These are phyloP conservation scores for Augiades crinisus DNA, from an alignment of 2,888 invertebrate genomes.

Conservation along the genomic window DNA sequence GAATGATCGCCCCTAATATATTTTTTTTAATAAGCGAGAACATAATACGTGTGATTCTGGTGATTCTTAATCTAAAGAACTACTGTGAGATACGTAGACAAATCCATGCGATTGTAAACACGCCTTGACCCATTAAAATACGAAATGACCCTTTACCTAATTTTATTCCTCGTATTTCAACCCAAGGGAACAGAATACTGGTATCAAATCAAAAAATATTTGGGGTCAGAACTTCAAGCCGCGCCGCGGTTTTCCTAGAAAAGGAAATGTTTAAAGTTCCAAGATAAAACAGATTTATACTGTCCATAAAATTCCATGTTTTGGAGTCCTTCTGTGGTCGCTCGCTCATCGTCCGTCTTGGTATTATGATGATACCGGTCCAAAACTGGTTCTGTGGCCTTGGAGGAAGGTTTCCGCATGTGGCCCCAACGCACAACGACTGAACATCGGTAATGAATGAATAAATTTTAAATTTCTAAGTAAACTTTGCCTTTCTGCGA, in stretches of 20 bases:
- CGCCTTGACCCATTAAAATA: constrained; percentile 39
- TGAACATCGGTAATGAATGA: constrained; percentile 12
- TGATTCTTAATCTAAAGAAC: too few relatives aligned
- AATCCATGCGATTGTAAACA: constrained; percentile 19
- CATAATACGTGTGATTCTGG: too few relatives aligned
- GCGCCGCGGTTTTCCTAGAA: constrained; percentile 18
- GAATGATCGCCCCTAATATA: too few relatives aligned
- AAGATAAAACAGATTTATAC: constrained; percentile 7
- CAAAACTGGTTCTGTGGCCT: constrained; percentile 67
- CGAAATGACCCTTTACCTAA: constrained; percentile 16
- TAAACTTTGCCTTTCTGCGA: constrained; percentile 6
- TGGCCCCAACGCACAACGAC: constrained; percentile 45
- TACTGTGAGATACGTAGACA: too few relatives aligned
- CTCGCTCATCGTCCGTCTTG: constrained; percentile 25
- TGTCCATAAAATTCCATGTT: constrained; percentile 27
- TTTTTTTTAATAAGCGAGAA: too few relatives aligned
- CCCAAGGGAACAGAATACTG: constrained; percentile 6
- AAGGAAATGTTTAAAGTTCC: constrained; percentile 17
- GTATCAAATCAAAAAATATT: not conserved
- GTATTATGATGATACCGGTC: constrained; percentile 53
- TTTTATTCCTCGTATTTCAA: not conserved
- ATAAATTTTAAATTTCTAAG: constrained; percentile 19
- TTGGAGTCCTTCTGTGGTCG: constrained; percentile 33
- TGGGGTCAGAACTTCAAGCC: constrained; percentile 1
- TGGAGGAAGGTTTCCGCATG: constrained; percentile 64